Evolutionary conservation across 2,797 vertebrate species (phyloP).

Genomic region (Nyctibius grandis): DNA sequence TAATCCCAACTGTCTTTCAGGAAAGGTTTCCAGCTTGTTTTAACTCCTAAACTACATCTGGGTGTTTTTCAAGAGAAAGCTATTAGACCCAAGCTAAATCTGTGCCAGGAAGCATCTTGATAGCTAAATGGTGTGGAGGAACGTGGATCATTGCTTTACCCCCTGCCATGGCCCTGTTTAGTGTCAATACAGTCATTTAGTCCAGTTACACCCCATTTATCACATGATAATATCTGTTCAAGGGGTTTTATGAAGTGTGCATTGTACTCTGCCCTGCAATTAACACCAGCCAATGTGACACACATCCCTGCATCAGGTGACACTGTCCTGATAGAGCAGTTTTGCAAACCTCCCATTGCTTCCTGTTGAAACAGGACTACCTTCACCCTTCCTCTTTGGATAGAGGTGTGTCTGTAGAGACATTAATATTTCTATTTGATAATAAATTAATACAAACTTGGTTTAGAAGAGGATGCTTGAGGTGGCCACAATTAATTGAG

Average conservation of each 20-base stretch:
- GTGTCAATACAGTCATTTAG: neutral
- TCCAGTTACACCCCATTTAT: neutral
- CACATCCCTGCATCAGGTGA: neutral
- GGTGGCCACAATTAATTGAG: neutral
- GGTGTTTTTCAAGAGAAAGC: neutral
- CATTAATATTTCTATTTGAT: neutral
- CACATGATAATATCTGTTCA: neutral
- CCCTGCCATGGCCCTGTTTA: fast-evolving
- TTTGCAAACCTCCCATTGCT: neutral
- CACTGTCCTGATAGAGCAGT: neutral
- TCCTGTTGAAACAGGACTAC: neutral
- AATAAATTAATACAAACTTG: neutral
- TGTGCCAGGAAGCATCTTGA: neutral
- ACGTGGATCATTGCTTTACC: neutral
- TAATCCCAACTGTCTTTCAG: neutral
- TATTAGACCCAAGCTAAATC: neutral
- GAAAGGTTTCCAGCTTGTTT: neutral
- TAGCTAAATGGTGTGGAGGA: neutral
- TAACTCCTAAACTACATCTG: neutral
- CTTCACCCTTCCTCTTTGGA: neutral
- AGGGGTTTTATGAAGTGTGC: neutral
- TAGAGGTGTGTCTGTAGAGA: neutral
- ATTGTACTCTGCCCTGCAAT: neutral
- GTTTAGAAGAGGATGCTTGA: neutral
- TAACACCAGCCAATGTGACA: neutral